Base-by-base conservation (phyloP, 2,113 vertebrate species). In the Prinia subflava region DNA sequence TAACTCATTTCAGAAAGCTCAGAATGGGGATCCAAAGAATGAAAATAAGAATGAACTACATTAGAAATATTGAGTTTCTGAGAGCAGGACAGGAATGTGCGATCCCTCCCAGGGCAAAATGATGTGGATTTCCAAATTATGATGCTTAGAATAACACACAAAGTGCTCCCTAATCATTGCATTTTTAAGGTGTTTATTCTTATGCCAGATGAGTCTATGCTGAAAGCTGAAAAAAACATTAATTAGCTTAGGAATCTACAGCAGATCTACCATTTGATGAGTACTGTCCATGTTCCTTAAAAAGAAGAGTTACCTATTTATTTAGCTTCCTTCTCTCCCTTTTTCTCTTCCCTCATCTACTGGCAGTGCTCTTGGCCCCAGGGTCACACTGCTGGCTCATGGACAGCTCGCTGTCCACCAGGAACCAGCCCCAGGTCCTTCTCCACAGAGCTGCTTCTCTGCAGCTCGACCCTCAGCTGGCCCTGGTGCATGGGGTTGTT, bases 1-100 rank as follows among this genome's bases (percentile, higher is more conserved):
- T 85, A 82, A 92, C n/a, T 97, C 80, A 93, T 94, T 96, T 95
- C 85, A 95, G 92, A 91, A 46, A 59, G 31, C 18, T 53, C 11
- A 88, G 86, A 91, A 63, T 71, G 44, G 33, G 63, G 20, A 83
- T 86, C 47, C 71, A 83, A 95, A 53, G 50, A 97, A 84, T 39
- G 10, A 91, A 87, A 65, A 56, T 53, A 64, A 42, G 17, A 77
- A 73, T 62, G 30, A 90, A 57, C 6, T 39, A 25, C 17, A 33
- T 6, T 60, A 17, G 15, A 79, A 88, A 89, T 67, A 87, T 31
- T 87, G 39, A 73, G 10, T 76, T 73, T 87, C 41, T 76, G n/a
- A 59, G 49, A 56, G 15, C 27, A 9, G 57, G 11, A 30, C 11
- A 87, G 22, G 11, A 75, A 25, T n/a, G 22, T 16, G 18, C n/a